Conservation (phyloP, 2,888 invertebrate species). For the Matsumyia berberina region DNA sequence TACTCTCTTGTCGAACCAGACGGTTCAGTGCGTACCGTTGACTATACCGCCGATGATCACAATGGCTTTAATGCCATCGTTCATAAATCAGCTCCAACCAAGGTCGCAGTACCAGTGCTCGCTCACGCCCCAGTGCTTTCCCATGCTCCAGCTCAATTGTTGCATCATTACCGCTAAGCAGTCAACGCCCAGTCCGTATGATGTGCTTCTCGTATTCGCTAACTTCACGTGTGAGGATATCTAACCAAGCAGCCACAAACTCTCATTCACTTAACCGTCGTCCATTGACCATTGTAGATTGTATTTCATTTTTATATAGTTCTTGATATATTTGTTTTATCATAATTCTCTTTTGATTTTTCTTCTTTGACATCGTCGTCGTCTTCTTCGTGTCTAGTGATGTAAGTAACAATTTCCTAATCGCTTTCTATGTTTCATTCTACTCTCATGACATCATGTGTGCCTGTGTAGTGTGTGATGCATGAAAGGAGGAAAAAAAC, state of each 20-base stretch:
- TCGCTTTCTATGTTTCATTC: slow-evolving; percentile 53
- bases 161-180: slow-evolving; percentile 83
- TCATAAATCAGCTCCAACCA: slow-evolving; percentile 87
- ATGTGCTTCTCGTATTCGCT: slow-evolving; percentile 47
- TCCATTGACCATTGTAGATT: slow-evolving; percentile 74
- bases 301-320: slow-evolving; percentile 54
- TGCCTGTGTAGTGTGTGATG: slow-evolving; percentile 38
- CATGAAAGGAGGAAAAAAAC: slow-evolving; percentile 4
- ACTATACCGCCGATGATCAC: slow-evolving; percentile 89
- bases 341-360: slow-evolving; percentile 47
- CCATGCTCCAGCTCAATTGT: slow-evolving; percentile 83
- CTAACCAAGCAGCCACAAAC: slow-evolving; percentile 71
- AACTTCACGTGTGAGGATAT: slow-evolving; percentile 65
- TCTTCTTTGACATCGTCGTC: slow-evolving; percentile 11
- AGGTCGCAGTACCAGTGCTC: slow-evolving; percentile 81
- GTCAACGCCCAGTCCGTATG: slow-evolving; percentile 25
- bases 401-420: slow-evolving; percentile 63
- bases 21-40: slow-evolving; percentile 86
- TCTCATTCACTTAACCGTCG: slow-evolving; percentile 72
- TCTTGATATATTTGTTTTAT: slow-evolving; percentile 65
- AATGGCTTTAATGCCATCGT: slow-evolving; percentile 90
- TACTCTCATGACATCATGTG: slow-evolving; percentile 26
- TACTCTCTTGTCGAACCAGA: slow-evolving; percentile 85
- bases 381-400: slow-evolving; percentile 60
- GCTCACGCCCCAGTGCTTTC: slow-evolving; percentile 85